Conservation (phyloP, 2,797 vertebrate species). For the Syngnathus acus region DNA sequence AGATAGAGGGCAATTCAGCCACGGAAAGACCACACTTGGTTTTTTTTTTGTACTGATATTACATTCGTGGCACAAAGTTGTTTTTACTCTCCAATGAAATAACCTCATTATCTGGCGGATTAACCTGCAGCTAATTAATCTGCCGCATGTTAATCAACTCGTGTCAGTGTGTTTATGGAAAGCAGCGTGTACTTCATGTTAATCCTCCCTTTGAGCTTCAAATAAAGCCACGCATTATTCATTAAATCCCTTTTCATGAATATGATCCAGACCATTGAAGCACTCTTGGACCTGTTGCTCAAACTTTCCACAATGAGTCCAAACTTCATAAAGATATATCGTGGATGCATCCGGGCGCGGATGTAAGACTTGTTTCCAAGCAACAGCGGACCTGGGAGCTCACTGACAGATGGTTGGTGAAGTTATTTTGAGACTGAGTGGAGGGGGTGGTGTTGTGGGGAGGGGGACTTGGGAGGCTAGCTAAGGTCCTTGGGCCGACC, state of each 20-base stretch:
- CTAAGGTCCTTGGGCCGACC: constrained; percentile 44
- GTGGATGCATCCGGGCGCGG: constrained; percentile 44
- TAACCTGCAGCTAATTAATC: constrained; percentile 33
- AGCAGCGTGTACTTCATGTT: constrained; percentile 33
- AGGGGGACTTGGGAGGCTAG: constrained; percentile 36
- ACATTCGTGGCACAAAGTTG: not conserved
- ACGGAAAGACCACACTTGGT: too few relatives aligned
- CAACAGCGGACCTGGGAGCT: constrained; percentile 72
- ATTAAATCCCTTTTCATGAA: constrained; percentile 2
- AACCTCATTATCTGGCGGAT: constrained; percentile 34
- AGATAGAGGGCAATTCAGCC: too few relatives aligned
- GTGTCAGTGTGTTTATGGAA: constrained; percentile 33
- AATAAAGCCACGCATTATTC: constrained; percentile 9
- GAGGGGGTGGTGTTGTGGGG: constrained; percentile 21
- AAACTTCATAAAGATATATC: constrained; percentile 27
- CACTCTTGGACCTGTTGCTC: constrained; percentile 20
- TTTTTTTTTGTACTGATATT: not conserved
- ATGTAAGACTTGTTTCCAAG: constrained; percentile 70
- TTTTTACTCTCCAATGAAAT: constrained; percentile 1
- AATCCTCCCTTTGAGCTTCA: constrained; percentile 22
- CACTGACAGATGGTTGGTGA: constrained; percentile 75
- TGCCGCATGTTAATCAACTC: constrained; percentile 25
- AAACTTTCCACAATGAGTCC: constrained; percentile 1
- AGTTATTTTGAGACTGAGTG: constrained; percentile 75
- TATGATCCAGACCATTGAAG: not conserved